Evolutionary conservation across 1,140 invertebrate genomes (phyloP), one percentile per base, ranked within the genome.

Genomic region (Rhyacophila brunnea): DNA sequence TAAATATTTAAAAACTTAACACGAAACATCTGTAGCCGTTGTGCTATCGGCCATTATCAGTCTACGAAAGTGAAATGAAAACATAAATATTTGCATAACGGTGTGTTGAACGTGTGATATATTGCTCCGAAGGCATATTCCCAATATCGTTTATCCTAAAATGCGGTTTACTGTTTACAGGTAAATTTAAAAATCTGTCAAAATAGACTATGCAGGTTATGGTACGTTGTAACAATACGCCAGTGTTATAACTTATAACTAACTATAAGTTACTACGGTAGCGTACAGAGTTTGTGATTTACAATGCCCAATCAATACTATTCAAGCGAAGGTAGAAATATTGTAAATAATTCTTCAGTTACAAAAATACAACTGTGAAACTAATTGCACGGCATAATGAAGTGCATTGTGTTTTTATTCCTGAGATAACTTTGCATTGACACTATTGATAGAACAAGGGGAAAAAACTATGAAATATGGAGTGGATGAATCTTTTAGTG

Each of bases 321-420:
- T 50, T 50, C 47, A 58, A 28, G 2, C 15, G 28, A 35, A 58
- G 55, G 48, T 6, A 15, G 46, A 51, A 58, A 50, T 51, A 45
- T 51, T 50, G 38, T 58, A 58, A 58, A 58, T 58, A 50, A 58
- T 47, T 44, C 9, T 42, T 32, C 38, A 45, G 23, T 28, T 50
- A 35, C 11, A 34, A 36, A 43, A 47, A 32, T 51, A 34, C 38
- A 52, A 46, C 57, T 53, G 57, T 59, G 57, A 53, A 14, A 59
- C 57, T 59, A 59, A 59, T 59, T 59, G 57, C 19, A n/a, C 11
- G 9, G 57, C 19, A 58, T 58, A 58, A 58, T 58, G 15, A 40
- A 7, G 1, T 11, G 10, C 28, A 58, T 58, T 58, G 55, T 58
- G 7, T 10, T 40, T 35, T 58, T 50, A 18, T 45, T 56, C 53